Base-by-base conservation (phyloP, 64 coral and sea anemone species). In the Actinia tenebrosa region DNA sequence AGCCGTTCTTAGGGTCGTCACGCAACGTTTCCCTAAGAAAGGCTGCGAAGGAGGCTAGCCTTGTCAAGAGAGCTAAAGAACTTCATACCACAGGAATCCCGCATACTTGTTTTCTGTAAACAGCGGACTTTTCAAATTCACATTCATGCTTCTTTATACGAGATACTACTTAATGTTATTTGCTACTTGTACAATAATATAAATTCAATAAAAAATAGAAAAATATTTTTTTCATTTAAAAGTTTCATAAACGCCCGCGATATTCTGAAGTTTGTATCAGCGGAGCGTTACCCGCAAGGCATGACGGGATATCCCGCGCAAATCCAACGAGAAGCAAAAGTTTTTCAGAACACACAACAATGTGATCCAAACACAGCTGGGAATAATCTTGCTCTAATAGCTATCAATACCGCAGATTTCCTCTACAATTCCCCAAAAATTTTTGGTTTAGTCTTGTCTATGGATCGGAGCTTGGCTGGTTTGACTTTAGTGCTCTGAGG, bases 251-350 rank as follows among this genome's bases (percentile, higher is more conserved):
- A 80, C 75, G 82, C 82, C 82, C 89, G 53, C 82, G 27, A 53
- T 60, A 59, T 46, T 27, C 20, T 50, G 18, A 15, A 63, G 64
- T 16, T 86, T 25, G 3, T 9, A 10, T 42, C 69, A 75, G 69
- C 69, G n/a, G 69, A 15, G 37, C 3, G 0, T 14, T 10, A 10
- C 75, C 58, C 25, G 56, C 68, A 80, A 55, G 47, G 94, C 50
- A 89, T 86, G 89, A 45, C 88, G 94, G 94, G 94, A 97, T 97
- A 82, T 97, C 94, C 94, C 94, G 94, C 94, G 94, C 91, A 85
- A 85, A 85, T 85, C 83, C 16, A 64, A 85, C 79, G 53, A 80
- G 79, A 80, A 45, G 79, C 79, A 20, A 22, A 80, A 22, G 11
- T 19, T 80, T 53, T 52, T 20, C 18, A 22, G 77, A 18, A 66